These are phyloP conservation scores for Atherix ibis DNA, from an alignment of 2,888 invertebrate species.

Conservation along the genomic window DNA sequence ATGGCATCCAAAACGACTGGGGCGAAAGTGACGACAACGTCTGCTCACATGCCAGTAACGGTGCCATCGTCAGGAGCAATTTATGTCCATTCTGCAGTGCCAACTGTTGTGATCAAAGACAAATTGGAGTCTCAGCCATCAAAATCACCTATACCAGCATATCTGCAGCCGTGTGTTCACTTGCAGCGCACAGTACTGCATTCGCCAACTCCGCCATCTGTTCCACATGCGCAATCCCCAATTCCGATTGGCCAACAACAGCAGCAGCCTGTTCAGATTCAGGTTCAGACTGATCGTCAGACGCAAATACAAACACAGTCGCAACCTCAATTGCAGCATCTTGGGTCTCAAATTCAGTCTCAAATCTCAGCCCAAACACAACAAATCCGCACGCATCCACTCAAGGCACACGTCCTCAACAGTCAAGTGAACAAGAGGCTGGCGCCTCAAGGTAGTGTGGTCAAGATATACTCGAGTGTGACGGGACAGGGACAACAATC, in stretches of 20 bases:
- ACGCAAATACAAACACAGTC: constrained; percentile 9
- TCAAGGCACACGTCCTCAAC: constrained; percentile 47
- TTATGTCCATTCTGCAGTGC: too few relatives aligned
- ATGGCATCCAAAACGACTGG: constrained; percentile 1
- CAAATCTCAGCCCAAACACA: constrained; percentile 28
- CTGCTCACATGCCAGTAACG: too few relatives aligned
- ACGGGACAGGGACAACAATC: constrained; percentile 8
- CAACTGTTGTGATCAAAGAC: too few relatives aligned
- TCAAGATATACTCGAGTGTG: constrained; percentile 5
- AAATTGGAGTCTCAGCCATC: too few relatives aligned
- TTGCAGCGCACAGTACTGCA: too few relatives aligned
- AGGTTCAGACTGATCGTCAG: constrained; percentile 23
- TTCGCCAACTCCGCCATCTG: constrained; percentile 1
- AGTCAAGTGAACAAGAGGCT: constrained; percentile 27
- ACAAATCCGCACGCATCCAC: constrained; percentile 35
- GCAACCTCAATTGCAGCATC: constrained; percentile 15
- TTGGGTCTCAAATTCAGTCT: constrained; percentile 19
- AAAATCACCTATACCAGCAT: neutral
- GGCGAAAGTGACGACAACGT: too few relatives aligned
- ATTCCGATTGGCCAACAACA: constrained; percentile 6
- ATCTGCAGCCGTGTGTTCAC: too few relatives aligned
- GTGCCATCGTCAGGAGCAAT: constrained; percentile 1
- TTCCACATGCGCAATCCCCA: constrained; percentile 7
- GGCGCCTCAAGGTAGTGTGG: constrained; percentile 5
- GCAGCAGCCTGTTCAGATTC: constrained; percentile 7